phyloP scores from a whole-genome alignment of 2,797 vertebrate genomes.

The Chrysolophus pictus region DNA sequence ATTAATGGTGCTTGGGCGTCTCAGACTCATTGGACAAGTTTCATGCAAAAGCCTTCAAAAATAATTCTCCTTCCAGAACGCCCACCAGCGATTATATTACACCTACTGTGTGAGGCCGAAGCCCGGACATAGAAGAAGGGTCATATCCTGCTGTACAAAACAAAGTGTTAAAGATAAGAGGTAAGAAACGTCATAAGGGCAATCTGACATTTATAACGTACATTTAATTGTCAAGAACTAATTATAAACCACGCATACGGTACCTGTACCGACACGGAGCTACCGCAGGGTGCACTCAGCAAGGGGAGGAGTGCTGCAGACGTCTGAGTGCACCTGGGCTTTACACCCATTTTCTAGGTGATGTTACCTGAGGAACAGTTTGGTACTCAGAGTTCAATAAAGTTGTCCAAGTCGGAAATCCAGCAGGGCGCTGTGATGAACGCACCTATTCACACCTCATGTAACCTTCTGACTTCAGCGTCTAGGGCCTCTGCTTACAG shows the following conservation, averaged over 20 bases:
- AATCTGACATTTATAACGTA: neutral
- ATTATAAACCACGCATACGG: neutral
- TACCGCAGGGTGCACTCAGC: neutral
- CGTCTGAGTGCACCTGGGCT: neutral
- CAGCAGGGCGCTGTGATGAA: neutral
- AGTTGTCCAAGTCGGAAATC: neutral
- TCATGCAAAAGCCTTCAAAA: conserved; percentile 58
- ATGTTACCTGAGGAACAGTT: neutral
- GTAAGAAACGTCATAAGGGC: neutral
- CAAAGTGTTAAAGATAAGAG: conserved; percentile 39
- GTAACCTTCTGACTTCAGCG: neutral
- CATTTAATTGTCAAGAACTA: neutral
- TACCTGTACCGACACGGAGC: neutral
- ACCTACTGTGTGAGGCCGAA: conserved; percentile 44
- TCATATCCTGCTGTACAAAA: conserved; percentile 64
- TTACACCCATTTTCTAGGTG: neutral
- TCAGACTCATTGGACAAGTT: conserved; percentile 69
- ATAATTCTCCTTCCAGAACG: conserved; percentile 45
- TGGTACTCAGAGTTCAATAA: neutral
- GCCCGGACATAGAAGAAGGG: conserved; percentile 37
- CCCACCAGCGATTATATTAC: conserved; percentile 41
- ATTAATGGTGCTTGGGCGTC: conserved; percentile 68
- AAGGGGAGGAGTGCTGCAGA: neutral
- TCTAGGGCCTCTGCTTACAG: neutral
- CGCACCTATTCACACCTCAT: neutral